Percentiles rank a stretch among this genome's conserved stretches.
Conservation (phyloP, 2,113 vertebrate genomes). For the Notiomystis cincta region DNA sequence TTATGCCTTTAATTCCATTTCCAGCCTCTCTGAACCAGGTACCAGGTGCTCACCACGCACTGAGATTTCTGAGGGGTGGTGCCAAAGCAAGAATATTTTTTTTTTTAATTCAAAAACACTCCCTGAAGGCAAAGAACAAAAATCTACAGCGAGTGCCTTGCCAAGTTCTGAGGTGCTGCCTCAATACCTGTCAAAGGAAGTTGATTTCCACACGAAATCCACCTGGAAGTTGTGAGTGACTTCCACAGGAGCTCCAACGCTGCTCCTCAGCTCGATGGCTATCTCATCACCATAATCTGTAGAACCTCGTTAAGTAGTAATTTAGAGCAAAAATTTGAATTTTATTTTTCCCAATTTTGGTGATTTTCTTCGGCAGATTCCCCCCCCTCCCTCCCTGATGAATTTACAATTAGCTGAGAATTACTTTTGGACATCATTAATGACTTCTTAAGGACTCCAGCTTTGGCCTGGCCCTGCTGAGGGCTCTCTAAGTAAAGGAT, state of each 20-base stretch:
- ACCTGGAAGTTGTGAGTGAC: conserved; percentile 98
- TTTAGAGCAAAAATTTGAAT: neutral
- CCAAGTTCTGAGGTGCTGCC: neutral
- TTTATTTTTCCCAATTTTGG: neutral
- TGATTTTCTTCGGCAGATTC: neutral
- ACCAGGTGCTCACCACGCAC: rapidly evolving
- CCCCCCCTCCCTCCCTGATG: rapidly evolving
- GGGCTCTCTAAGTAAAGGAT: conserved; percentile 77
- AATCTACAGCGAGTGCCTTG: rapidly evolving
- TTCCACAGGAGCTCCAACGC: conserved; percentile 93
- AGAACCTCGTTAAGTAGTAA: conserved; percentile 79
- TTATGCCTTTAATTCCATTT: neutral
- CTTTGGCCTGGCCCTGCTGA: neutral
- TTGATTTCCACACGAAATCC: conserved; percentile 98
- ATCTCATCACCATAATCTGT: conserved; percentile 98
- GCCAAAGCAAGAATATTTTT: neutral
- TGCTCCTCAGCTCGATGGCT: conserved; percentile 94
- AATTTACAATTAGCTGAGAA: neutral
- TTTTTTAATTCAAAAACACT: neutral
- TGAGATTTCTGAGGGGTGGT: neutral
- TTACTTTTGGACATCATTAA: neutral
- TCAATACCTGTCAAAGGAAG: conserved; percentile 93
- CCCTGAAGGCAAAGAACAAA: neutral
- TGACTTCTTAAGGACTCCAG: rapidly evolving
- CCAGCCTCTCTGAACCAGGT: neutral